These are phyloP conservation scores for Speoplatyrhinus poulsoni DNA, from an alignment of 2,113 vertebrate genomes.

Conservation along the genomic window DNA sequence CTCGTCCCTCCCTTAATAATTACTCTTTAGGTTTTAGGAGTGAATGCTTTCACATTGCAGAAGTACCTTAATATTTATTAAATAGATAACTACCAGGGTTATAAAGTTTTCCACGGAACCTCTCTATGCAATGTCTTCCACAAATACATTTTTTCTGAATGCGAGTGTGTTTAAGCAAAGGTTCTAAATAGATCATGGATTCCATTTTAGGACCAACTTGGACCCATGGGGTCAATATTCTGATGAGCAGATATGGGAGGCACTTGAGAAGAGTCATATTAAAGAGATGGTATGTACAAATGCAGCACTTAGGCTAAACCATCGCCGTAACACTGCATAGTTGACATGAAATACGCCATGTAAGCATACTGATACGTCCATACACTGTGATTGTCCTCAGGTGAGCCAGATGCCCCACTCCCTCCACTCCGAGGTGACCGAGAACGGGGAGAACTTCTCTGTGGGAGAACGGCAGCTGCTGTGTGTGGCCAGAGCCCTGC, in stretches of 20 bases:
- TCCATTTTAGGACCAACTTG: constrained; percentile 74
- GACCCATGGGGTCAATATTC: constrained; percentile 78
- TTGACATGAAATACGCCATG: neutral
- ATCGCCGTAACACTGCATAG: neutral
- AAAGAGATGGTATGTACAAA: constrained; percentile 75
- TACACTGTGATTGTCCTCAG: constrained; percentile 53
- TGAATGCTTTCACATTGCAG: neutral
- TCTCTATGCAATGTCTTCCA: neutral
- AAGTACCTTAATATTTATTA: neutral
- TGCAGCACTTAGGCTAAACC: neutral
- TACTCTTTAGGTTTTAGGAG: neutral
- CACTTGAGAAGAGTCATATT: constrained; percentile 78
- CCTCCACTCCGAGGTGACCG: constrained; percentile 76
- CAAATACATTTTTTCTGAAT: neutral
- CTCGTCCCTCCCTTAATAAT: neutral
- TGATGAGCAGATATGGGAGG: constrained; percentile 79
- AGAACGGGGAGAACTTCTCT: constrained; percentile 84
- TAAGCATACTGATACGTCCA: neutral
- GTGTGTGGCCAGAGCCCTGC: constrained; percentile 80
- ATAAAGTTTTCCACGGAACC: neutral
- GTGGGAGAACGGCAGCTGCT: constrained; percentile 81
- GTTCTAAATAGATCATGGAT: neutral
- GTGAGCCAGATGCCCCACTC: constrained; percentile 75
- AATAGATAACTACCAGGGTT: neutral
- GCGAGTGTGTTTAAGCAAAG: neutral